Evolutionary conservation across 2,888 invertebrate genomes (phyloP).

Genomic region (Clunio marinus): DNA sequence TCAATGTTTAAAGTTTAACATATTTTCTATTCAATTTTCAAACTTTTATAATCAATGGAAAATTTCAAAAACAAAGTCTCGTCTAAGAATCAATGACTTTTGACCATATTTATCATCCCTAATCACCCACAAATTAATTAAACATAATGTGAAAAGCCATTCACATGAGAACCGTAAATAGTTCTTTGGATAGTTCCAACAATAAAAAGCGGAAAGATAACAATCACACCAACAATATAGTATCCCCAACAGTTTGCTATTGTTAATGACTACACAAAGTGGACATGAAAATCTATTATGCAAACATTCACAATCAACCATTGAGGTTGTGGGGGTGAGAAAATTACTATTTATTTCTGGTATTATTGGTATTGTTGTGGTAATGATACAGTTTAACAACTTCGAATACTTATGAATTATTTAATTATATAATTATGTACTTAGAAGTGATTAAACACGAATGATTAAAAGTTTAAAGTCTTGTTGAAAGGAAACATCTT

Average conservation of each 20-base stretch:
- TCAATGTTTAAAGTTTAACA: background rate
- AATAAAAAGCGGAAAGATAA: constrained; percentile 33
- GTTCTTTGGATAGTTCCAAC: constrained; percentile 24
- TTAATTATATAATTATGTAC: too few species aligned
- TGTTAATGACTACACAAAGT: constrained; percentile 36
- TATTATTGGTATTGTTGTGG: constrained; percentile 8
- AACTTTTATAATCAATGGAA: background rate
- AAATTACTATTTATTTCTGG: constrained; percentile 9
- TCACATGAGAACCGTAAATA: constrained; percentile 9
- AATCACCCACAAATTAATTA: constrained; percentile 30
- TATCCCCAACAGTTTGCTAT: constrained; percentile 25
- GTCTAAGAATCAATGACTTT: background rate
- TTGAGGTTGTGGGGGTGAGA: constrained; percentile 26
- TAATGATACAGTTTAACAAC: constrained; percentile 33
- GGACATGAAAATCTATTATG: constrained; percentile 37
- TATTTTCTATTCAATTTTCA: background rate
- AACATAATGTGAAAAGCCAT: constrained; percentile 14
- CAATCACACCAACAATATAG: constrained; percentile 5
- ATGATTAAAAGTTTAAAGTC: too few species aligned
- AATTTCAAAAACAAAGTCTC: background rate
- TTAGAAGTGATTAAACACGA: too few species aligned
- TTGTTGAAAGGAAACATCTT: too few species aligned
- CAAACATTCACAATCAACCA: constrained; percentile 15
- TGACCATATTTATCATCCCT: constrained; percentile 22
- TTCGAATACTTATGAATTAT: constrained; percentile 3